Evolutionary conservation across 2,797 vertebrate species (phyloP), one percentile per base, ranked within the genome.

Genomic region (Scleropages formosus): DNA sequence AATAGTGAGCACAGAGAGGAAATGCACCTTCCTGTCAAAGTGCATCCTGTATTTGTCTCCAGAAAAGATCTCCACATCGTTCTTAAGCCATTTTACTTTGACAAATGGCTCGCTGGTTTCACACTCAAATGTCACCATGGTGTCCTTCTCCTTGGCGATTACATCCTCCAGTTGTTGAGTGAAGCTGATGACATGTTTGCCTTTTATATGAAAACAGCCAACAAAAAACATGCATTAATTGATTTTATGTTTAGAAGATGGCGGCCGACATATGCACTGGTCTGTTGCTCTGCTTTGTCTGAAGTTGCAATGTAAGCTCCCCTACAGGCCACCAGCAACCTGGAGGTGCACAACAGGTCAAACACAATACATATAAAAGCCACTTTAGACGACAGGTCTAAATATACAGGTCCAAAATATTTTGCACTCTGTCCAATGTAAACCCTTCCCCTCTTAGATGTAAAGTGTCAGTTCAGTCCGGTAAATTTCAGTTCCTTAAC

Each of bases 11-110:
- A 99, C 89, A 15, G 98, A 99, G 68, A 99, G 92, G 86, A 99
- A 98, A 85, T 99, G 98, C 79, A 94, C 95, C 80, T 98, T 99
- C 79, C 98, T 93, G 87, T 99, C 98, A 3, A 96, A 99, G 83
- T 98, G 98, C 94, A 95, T 99, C 78, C 96, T 92, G 64, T 97
- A 99, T 87, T 99, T 99, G 84, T 99, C 95, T 88, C 97, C 96
- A 8, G 93, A 90, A 80, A 91, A 91, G 85, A 99, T 91, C 80
- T 96, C 94, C 26, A 87, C 73, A 80, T 94, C 90, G 79, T 96
- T 92, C 85, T 97, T 99, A 74, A 95, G 85, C 98, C 98, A 99
- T 87, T 95, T 94, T 64, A 99, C 96, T 91, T 97, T 99, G 75
- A 97, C 84, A 76, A 99, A 99, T 66, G 98, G 98, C 78, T 99